Evolutionary conservation across 2,113 vertebrate species (phyloP).

Genomic region (Zingel zingel): DNA sequence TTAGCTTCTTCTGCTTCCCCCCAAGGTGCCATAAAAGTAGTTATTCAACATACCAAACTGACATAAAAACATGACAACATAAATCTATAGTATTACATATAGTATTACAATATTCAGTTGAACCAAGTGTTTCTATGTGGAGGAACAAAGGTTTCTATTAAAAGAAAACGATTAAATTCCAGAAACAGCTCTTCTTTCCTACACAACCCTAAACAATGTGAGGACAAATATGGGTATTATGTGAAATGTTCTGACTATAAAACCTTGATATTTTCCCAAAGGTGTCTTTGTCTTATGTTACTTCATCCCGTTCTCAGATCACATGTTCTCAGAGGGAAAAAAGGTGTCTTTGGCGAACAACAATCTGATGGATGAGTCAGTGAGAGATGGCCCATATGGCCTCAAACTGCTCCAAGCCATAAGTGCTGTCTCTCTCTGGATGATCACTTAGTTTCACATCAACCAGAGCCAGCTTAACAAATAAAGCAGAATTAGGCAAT

Average conservation of each 20-base stretch:
- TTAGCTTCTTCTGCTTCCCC: no score
- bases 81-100: background rate
- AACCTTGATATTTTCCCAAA: constrained; percentile 29
- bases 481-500: constrained; percentile 28
- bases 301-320: constrained; percentile 26
- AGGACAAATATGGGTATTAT: constrained; percentile 1
- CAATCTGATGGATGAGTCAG: constrained; percentile 63
- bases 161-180: background rate
- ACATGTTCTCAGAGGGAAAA: constrained; percentile 17
- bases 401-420: constrained; percentile 36
- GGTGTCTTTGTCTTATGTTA: constrained; percentile 45
- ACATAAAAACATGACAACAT: background rate
- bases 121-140: background rate
- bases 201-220: background rate
- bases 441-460: constrained; percentile 48
- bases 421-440: constrained; percentile 31
- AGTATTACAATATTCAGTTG: background rate
- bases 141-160: background rate
- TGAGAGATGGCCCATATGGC: constrained; percentile 53
- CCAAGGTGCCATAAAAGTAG: no score
- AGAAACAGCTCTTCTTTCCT: background rate
- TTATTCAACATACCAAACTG: no score
- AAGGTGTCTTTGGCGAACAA: constrained; percentile 34
- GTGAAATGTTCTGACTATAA: constrained; percentile 17
- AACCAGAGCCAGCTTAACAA: constrained; percentile 28